A percentile compares a stretch with the other conserved stretches of the same genome.
Evolutionary conservation across 2,113 vertebrate species (phyloP).

Genomic region (Tragelaphus scriptus): DNA sequence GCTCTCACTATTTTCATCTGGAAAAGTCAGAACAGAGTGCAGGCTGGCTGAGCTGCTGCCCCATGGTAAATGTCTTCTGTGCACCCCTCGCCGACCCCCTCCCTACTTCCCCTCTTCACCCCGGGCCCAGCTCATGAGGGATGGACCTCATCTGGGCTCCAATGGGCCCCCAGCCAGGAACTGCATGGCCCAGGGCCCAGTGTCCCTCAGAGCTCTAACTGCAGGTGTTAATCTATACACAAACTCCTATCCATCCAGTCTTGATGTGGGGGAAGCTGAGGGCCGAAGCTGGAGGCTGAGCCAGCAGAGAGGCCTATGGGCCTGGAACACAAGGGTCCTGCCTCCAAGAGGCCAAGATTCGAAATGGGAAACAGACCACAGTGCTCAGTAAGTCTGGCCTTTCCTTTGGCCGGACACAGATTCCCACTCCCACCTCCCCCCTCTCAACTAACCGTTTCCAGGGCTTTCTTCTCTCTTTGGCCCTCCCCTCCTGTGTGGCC

Average conservation of each 20-base stretch:
- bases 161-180: neutral
- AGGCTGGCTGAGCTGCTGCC: neutral
- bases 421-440: neutral
- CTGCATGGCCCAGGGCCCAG: neutral
- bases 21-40: conserved; percentile 71
- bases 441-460: neutral
- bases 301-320: neutral
- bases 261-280: neutral
- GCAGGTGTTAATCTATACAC: neutral
- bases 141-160: neutral
- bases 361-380: conserved; percentile 43
- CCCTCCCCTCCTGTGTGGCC: neutral
- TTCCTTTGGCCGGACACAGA: conserved; percentile 20
- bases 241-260: neutral
- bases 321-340: neutral
- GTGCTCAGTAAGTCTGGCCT: neutral
- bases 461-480: neutral
- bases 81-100: neutral
- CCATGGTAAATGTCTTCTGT: neutral
- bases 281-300: neutral
- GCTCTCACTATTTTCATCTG: conserved; percentile 99
- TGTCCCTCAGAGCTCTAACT: neutral
- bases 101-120: neutral
- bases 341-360: conserved; percentile 19
- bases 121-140: neutral